Conservation (phyloP, 2,888 invertebrate species). For the Microctonus aethiopoides region DNA sequence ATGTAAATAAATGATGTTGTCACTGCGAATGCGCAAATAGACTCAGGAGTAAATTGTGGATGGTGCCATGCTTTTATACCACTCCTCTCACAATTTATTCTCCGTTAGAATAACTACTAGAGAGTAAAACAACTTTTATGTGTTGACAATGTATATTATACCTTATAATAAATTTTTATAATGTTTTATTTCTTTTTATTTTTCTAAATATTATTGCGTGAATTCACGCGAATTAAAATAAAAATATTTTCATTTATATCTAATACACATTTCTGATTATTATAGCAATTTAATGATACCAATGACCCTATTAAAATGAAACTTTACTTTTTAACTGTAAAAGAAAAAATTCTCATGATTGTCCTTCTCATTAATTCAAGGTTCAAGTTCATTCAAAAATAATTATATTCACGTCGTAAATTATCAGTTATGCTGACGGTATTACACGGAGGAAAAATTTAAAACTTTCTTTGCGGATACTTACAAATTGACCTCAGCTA, state of each 20-base stretch:
- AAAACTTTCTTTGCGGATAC: slow-evolving; percentile 4
- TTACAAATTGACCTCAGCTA: no score
- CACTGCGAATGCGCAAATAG: slow-evolving; percentile 13
- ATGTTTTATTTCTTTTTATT: neutral
- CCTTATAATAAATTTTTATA: neutral
- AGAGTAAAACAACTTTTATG: slow-evolving; percentile 35
- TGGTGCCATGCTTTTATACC: slow-evolving; percentile 50
- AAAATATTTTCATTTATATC: neutral
- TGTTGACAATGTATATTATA: neutral
- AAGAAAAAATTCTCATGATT: neutral
- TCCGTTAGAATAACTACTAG: slow-evolving; percentile 26
- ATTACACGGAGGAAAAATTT: neutral
- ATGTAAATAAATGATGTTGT: neutral
- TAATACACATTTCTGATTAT: neutral
- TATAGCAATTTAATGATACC: neutral
- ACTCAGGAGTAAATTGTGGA: slow-evolving; percentile 35
- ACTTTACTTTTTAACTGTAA: neutral
- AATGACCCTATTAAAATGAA: neutral
- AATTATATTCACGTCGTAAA: neutral
- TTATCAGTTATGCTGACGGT: neutral
- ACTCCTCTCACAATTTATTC: slow-evolving; percentile 38
- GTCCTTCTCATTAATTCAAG: neutral
- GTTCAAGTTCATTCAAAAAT: slow-evolving; percentile 1
- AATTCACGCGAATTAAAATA: neutral
- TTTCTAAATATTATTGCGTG: neutral